Conservation (phyloP, 2,797 vertebrate species). For the Pyrrhura leucotis region DNA sequence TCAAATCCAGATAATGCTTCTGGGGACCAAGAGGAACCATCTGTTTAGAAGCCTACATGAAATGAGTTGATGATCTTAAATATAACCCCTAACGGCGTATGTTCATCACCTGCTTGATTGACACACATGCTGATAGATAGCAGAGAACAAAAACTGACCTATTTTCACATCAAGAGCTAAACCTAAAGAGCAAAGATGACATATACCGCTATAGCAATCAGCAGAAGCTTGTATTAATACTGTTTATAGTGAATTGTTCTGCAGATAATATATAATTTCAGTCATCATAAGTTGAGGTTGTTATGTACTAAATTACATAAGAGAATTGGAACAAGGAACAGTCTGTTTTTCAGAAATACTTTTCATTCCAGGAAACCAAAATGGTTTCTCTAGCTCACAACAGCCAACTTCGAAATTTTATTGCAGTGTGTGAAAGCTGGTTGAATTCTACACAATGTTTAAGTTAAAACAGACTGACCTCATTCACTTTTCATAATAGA, state of each 20-base stretch:
- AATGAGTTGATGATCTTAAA: slow-evolving; percentile 46
- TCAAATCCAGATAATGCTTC: slow-evolving; percentile 16
- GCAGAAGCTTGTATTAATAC: background rate
- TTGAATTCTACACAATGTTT: background rate
- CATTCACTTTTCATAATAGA: background rate
- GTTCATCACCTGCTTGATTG: slow-evolving; percentile 42
- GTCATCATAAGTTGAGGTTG: background rate
- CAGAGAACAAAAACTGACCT: background rate
- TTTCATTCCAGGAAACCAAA: background rate
- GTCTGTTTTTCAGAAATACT: background rate
- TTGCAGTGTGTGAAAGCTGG: background rate
- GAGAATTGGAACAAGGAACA: background rate
- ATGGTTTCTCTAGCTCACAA: background rate
- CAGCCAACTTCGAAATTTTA: background rate
- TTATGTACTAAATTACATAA: background rate
- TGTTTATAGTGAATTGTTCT: background rate
- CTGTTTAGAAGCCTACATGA: slow-evolving; percentile 45
- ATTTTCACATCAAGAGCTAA: background rate
- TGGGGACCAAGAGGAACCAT: slow-evolving; percentile 36
- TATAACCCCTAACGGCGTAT: background rate
- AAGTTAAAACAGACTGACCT: background rate
- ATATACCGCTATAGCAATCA: background rate
- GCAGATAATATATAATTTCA: background rate
- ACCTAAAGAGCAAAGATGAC: background rate
- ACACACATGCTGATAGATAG: background rate